A percentile compares a stretch with the other conserved stretches of the same genome.
Conservation (phyloP, 1,140 invertebrate genomes). For the Stegodyphus mimosarum region DNA sequence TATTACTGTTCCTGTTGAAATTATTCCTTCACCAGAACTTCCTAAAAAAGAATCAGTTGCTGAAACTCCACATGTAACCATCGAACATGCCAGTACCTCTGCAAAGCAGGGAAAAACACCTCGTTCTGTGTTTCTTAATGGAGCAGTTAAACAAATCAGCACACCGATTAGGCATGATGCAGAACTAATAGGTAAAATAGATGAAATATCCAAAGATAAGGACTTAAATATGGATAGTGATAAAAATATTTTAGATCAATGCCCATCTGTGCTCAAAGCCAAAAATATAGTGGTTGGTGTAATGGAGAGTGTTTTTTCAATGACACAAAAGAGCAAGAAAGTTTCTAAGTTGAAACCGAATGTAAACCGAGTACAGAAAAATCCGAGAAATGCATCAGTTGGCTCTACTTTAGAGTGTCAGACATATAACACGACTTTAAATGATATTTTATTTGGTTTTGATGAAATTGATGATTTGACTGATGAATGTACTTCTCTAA, state of each 20-base stretch:
- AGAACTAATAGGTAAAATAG: not conserved
- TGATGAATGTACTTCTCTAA: constrained; percentile 8
- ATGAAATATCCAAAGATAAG: not conserved
- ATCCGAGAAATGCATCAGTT: not conserved
- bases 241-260: not conserved
- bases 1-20: constrained; percentile 38
- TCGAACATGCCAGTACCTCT: not conserved
- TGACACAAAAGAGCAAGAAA: constrained; percentile 2
- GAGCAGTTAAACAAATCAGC: constrained; percentile 25
- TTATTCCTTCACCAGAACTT: constrained; percentile 10
- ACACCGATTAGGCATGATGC: not conserved
- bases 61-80: no score
- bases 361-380: not conserved
- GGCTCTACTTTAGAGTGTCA: not conserved
- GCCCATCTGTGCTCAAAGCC: not conserved
- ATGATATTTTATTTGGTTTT: constrained; percentile 48
- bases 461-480: constrained; percentile 9
- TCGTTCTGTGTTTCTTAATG: constrained; percentile 39
- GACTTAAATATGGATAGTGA: not conserved
- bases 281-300: constrained; percentile 25
- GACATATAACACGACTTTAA: constrained; percentile 37
- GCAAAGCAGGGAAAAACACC: not conserved
- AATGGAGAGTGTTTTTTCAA: constrained; percentile 24
- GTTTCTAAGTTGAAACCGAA: constrained; percentile 12
- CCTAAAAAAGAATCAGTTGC: not conserved